Base-by-base conservation (phyloP, 2,113 vertebrate genomes). In the Pseudorasbora parva region DNA sequence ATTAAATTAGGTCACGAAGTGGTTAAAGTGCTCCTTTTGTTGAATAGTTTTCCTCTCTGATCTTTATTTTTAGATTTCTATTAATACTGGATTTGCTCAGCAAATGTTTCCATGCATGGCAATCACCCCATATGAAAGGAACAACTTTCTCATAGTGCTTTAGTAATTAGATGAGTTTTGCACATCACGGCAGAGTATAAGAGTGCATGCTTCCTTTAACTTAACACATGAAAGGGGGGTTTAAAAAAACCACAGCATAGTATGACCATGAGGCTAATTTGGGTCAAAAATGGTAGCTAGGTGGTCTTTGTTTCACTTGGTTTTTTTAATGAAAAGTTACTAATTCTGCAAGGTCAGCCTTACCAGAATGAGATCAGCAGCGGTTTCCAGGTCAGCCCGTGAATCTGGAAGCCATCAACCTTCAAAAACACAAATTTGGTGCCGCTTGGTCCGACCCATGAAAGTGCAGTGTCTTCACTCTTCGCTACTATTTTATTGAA, bases 371-470 rank as follows among this genome's bases (percentile, higher is more conserved):
- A 79, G 82, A 81, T 80, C 88, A 92, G 89, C 86, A 88, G 78
- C 49, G 83, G 82, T 87, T 79, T 88, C 88, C 84, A 86, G 85
- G 87, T 91, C 91, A 91, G 90, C 89, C 76, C 68, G 83, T 86
- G 87, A 87, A 89, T 91, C 91, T 90, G 91, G 81, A 88, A 90
- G 90, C 89, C 90, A 91, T 94, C 92, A 92, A 88, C 83, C 11
- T 41, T 54, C 3, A 59, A 77, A 43, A 69, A 66, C 89, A 88
- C 81, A 71, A 15, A 47, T 68, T n/a, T 78, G 30, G 68, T 83
- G 56, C 62, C 49, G 68, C 59, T 68, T 19, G 4, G 57, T 59
- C 57, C 79, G 45, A 72, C 77, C 54, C 49, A 77, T 73, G 41
- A 49, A 82, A 49, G 60, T 83, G 57, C 57, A 80, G 27, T 33